Base-by-base conservation (phyloP, 1,140 invertebrate species). In the fruit fly (Drosophila melanogaster) region DNA sequence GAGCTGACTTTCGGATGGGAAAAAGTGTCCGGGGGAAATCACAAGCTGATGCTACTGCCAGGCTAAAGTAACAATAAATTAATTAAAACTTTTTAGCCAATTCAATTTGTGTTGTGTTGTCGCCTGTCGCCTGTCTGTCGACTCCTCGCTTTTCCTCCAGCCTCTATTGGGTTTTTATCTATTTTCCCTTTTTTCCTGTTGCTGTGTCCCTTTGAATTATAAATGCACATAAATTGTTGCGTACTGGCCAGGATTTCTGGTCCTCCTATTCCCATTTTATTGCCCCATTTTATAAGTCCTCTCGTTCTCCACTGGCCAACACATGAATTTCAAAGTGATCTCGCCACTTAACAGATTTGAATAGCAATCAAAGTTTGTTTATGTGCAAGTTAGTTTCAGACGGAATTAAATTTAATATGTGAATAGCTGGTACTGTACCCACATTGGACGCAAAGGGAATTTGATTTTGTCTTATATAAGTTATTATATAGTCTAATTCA, bases 51-150 rank as follows among this genome's bases (percentile, higher is more conserved):
- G 15, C 17, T 53, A 59, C 67, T 70, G 69, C 77, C 76, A 47
- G 73, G 60, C 81, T 64, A 73, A 89, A 89, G 84, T 89, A 89
- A 90, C 84, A 89, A 89, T 89, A 89, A 89, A 89, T 89, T 89
- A 89, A 89, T 89, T 89, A 89, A 89, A 89, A 89, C 84, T 89
- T 89, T 89, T 89, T 89, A 71, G 85, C 85, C 84, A 89, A 89
- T 89, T 89, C 85, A 89, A 89, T 89, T 89, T 89, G 84, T 83
- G 84, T 89, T 77, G 70, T 79, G 75, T 83, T 78, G 76, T 84
- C 65, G 73, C 64, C 73, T 78, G 72, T 66, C 46, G 73, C 59
- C 73, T 75, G 72, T 66, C 47, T 57, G 38, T 53, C 75, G 19
- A 33, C 62, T 38, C 30, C 14, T 22, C 30, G 17, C 19, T 24